Evolutionary conservation across 2,797 vertebrate species (phyloP).

Genomic region (Potorous gilbertii): DNA sequence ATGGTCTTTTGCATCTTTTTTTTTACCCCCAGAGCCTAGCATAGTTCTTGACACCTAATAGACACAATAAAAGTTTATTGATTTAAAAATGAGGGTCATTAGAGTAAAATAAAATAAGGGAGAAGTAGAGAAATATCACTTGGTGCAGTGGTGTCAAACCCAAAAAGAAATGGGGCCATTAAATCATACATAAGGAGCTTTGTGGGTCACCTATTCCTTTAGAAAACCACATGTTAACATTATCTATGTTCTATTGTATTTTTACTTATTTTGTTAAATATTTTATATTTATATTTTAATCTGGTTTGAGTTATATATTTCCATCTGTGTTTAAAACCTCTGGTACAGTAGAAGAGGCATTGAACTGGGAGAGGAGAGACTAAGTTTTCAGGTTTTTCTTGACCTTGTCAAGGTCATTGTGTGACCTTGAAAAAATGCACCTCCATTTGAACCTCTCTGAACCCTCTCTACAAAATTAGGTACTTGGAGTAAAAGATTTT

Average conservation of each 20-base stretch:
- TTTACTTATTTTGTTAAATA: not conserved
- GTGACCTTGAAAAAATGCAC: not conserved
- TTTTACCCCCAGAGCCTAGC: not conserved
- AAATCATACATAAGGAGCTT: not conserved
- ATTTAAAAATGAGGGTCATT: not conserved
- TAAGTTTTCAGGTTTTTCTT: not conserved
- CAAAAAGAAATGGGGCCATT: not conserved
- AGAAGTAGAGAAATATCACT: not conserved
- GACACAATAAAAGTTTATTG: no score
- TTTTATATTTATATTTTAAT: not conserved
- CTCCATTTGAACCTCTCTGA: not conserved
- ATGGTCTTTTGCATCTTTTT: not conserved
- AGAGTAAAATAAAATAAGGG: not conserved
- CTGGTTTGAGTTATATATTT: not conserved
- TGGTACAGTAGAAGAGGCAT: no score
- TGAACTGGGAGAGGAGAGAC: not conserved
- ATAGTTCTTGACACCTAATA: not conserved
- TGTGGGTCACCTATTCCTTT: not conserved
- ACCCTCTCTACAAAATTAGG: not conserved
- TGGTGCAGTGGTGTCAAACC: not conserved
- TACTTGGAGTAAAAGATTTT: not conserved
- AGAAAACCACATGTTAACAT: not conserved
- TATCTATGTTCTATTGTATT: not conserved
- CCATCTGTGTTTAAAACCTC: not conserved
- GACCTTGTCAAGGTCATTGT: not conserved